Evolutionary conservation across 2,888 invertebrate species (phyloP).

Genomic region (Papilio protenor): DNA sequence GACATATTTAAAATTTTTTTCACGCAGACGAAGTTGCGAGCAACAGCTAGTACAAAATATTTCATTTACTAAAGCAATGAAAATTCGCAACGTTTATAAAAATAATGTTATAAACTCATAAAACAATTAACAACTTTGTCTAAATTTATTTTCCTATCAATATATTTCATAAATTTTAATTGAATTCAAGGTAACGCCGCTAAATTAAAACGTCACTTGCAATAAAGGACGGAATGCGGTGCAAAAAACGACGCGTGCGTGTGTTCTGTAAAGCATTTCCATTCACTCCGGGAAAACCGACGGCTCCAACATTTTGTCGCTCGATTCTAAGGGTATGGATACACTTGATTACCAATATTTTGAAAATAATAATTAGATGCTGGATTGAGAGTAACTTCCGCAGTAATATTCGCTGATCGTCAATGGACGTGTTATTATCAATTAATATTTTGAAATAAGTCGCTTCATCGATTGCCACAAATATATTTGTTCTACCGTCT

Average conservation of each 20-base stretch:
- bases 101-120: background rate
- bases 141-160: constrained; percentile 8
- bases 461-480: background rate
- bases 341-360: background rate
- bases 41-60: too few relatives aligned
- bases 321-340: background rate
- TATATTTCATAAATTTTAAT: constrained; percentile 34
- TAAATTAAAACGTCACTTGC: constrained; percentile 43
- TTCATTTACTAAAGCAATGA: too few relatives aligned
- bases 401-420: too few relatives aligned
- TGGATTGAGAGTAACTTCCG: too few relatives aligned
- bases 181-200: constrained; percentile 29
- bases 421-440: too few relatives aligned
- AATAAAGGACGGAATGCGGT: constrained; percentile 31
- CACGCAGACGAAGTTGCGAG: too few relatives aligned
- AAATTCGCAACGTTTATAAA: too few relatives aligned
- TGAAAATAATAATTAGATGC: background rate
- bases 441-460: too few relatives aligned
- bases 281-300: constrained; percentile 38
- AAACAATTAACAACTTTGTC: background rate
- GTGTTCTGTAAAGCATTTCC: constrained; percentile 30
- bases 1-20: too few relatives aligned
- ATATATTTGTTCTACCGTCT: background rate
- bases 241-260: constrained; percentile 28
- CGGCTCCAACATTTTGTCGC: constrained; percentile 16